phyloP scores from a whole-genome alignment of 1,140 invertebrate genomes.

The Trypoxylus dichotomus region DNA sequence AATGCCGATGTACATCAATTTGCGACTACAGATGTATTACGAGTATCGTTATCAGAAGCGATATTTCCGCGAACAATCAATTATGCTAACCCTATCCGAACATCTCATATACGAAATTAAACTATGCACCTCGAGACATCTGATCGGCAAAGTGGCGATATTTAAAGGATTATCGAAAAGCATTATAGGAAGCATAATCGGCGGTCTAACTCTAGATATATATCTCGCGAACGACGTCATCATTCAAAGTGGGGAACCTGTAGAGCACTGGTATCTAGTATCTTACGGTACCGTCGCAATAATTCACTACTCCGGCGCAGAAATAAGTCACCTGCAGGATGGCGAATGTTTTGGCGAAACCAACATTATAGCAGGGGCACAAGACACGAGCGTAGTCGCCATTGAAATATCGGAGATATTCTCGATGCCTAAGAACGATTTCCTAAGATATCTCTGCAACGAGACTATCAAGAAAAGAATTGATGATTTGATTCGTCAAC shows the following conservation, averaged over 20 bases:
- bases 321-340: slow-evolving; percentile 42
- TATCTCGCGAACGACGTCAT: slow-evolving; percentile 58
- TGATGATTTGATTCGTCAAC: background rate
- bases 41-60: slow-evolving; percentile 35
- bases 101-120: slow-evolving; percentile 52
- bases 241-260: slow-evolving; percentile 52
- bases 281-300: slow-evolving; percentile 58
- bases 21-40: slow-evolving; percentile 33
- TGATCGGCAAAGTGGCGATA: slow-evolving; percentile 55
- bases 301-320: slow-evolving; percentile 52
- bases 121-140: slow-evolving; percentile 52
- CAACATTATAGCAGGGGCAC: background rate
- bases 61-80: slow-evolving; percentile 32
- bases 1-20: slow-evolving; percentile 21
- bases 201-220: slow-evolving; percentile 53
- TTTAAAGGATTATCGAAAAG: slow-evolving; percentile 53
- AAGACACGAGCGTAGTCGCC: slow-evolving; percentile 24
- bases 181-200: slow-evolving; percentile 51
- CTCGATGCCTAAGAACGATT: slow-evolving; percentile 30
- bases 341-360: slow-evolving; percentile 36
- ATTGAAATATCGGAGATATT: slow-evolving; percentile 37
- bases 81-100: slow-evolving; percentile 37
- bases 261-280: slow-evolving; percentile 57
- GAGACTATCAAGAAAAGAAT: background rate
- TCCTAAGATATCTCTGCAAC: slow-evolving; percentile 8